Percentiles rank a stretch among this genome's conserved stretches.
Evolutionary conservation across 1,140 invertebrate genomes (phyloP).

Genomic region (Seison nebaliae): DNA sequence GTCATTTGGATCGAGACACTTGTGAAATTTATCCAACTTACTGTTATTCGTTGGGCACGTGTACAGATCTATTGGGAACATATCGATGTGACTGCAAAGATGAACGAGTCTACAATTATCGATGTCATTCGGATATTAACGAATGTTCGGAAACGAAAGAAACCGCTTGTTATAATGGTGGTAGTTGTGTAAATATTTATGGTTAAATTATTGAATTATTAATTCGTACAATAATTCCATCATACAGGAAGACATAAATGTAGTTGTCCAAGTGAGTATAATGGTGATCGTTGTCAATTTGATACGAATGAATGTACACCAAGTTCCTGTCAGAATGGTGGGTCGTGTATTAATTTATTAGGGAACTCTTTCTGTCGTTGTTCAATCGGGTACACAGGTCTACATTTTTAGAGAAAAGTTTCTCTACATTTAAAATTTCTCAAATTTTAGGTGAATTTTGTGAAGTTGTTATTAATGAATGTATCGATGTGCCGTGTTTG

Average conservation of each 20-base stretch:
- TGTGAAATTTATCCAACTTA: too few relatives aligned
- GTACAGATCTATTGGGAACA: too few relatives aligned
- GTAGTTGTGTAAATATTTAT: slow-evolving; percentile 1
- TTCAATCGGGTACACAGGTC: slow-evolving; percentile 14
- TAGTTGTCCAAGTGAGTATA: slow-evolving; percentile 3
- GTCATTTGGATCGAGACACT: too few relatives aligned
- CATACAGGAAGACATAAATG: background rate
- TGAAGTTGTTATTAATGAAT: background rate
- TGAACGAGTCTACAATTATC: too few relatives aligned
- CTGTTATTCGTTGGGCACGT: too few relatives aligned
- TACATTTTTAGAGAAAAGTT: too few relatives aligned
- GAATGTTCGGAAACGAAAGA: too few relatives aligned
- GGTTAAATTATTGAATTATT: too few relatives aligned
- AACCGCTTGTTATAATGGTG: slow-evolving; percentile 10
- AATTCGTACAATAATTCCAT: too few relatives aligned
- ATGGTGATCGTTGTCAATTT: slow-evolving; percentile 12
- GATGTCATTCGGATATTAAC: too few relatives aligned
- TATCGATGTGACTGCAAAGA: too few relatives aligned
- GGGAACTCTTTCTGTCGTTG: slow-evolving; percentile 35
- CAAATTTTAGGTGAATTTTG: background rate
- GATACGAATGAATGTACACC: background rate
- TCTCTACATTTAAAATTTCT: too few relatives aligned
- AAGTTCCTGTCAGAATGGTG: slow-evolving; percentile 17
- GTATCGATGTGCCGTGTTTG: slow-evolving; percentile 28
- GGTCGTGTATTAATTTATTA: slow-evolving; percentile 14